Evolutionary conservation across 2,113 vertebrate genomes (phyloP), one percentile per base, ranked within the genome.

Genomic region (Chaetorhynchus papuensis): DNA sequence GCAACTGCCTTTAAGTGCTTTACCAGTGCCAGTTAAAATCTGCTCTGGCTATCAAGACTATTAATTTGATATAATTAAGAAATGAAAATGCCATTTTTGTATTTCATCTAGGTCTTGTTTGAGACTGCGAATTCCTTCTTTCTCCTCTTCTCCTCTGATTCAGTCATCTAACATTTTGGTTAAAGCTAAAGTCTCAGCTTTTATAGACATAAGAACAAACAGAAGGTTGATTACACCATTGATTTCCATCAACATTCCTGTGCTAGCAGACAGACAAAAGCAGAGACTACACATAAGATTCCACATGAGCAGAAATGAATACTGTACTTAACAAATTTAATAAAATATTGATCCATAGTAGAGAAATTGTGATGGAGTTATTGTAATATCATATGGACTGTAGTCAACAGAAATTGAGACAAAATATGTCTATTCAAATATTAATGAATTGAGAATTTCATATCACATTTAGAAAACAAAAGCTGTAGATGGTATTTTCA

Each of bases 391-490:
- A 50, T 75, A 66, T 45, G 61, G 20, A 76, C 33, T 13, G 20
- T 35, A 63, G 7, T 71, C 28, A 78, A 69, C 31, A 82, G 39
- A 80, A 86, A 60, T 10, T 15, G 80, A 72, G 71, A 86, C 44
- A 71, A 93, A 94, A 72, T 83, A 65, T 56, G 22, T 72, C 68
- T 94, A 77, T 45, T 77, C 37, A 94, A 93, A 91, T 82, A 82
- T 75, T 42, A 76, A 79, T 83, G n/a, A 80, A 81, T 57, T 53
- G 35, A 74, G n/a, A 92, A 60, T 65, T 79, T 79, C 24, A 37
- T 42, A n/a, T 49, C 89, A 45, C 9, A 5, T 68, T 93, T 83
- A 64, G 42, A 60, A 89, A 92, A 79, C 6, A 79, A 50, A 60
- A 60, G 3, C 57, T 89, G 18, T 70, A 63, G 72, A 52, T 39